Evolutionary conservation across 2,888 invertebrate species (phyloP).

Genomic region (Amphipyra berbera): DNA sequence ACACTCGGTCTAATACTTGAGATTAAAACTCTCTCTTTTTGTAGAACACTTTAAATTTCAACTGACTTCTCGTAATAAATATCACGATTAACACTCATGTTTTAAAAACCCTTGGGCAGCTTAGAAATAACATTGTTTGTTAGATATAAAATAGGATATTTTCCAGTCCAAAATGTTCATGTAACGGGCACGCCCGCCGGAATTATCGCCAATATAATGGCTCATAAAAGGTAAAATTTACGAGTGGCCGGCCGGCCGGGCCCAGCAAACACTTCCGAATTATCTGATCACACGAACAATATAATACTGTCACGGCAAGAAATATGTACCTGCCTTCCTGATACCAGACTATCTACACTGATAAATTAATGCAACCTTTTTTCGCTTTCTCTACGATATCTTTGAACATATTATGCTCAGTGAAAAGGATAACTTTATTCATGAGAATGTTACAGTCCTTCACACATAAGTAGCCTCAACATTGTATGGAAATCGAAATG

Average conservation of each 20-base stretch:
- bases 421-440: constrained; percentile 9
- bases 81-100: constrained; percentile 17
- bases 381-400: constrained; percentile 12
- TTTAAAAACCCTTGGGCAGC: constrained; percentile 21
- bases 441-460: neutral
- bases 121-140: constrained; percentile 44
- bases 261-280: constrained; percentile 68
- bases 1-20: neutral
- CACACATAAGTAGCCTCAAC: constrained; percentile 11
- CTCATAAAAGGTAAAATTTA: constrained; percentile 84
- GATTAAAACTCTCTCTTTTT: neutral
- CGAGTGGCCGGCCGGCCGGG: constrained; percentile 71
- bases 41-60: neutral
- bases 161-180: constrained; percentile 69
- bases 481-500: constrained; percentile 56
- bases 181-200: constrained; percentile 64
- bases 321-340: constrained; percentile 52
- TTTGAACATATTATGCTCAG: constrained; percentile 4
- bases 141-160: constrained; percentile 55
- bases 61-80: constrained; percentile 9
- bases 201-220: constrained; percentile 83
- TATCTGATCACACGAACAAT: constrained; percentile 74
- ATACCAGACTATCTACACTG: constrained; percentile 38
- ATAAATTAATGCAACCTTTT: constrained; percentile 30
- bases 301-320: constrained; percentile 49